phyloP scores from a whole-genome alignment of 1,140 invertebrate species.

The Limonius californicus region DNA sequence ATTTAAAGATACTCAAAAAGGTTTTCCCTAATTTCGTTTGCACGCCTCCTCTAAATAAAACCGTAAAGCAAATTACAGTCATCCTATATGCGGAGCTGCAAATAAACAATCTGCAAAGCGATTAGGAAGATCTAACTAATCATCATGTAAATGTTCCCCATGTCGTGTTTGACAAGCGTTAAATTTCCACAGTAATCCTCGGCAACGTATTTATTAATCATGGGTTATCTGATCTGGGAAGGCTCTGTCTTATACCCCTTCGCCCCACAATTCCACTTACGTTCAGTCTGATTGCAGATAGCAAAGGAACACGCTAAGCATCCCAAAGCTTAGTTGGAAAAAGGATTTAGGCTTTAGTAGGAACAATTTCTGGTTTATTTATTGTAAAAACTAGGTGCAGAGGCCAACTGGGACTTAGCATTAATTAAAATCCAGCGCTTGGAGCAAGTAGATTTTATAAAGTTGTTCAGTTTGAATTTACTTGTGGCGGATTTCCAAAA shows the following conservation, averaged over 20 bases:
- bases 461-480: too few relatives aligned
- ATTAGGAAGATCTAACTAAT: not conserved
- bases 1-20: too few relatives aligned
- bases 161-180: slow-evolving; percentile 30
- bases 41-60: too few relatives aligned
- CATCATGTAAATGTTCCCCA: slow-evolving; percentile 14
- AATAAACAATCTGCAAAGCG: not conserved
- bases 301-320: not conserved
- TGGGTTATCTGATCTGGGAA: slow-evolving; percentile 25
- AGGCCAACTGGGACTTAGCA: too few relatives aligned
- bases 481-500: too few relatives aligned
- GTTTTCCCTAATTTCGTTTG: too few relatives aligned
- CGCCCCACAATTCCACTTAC: not conserved
- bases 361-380: too few relatives aligned
- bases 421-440: too few relatives aligned
- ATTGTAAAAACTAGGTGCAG: too few relatives aligned
- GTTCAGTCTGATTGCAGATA: slow-evolving; percentile 1
- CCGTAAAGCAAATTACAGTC: not conserved
- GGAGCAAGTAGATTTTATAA: too few relatives aligned
- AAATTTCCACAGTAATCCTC: slow-evolving; percentile 31
- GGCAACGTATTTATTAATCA: slow-evolving; percentile 32
- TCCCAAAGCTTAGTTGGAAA: not conserved
- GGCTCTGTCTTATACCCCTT: slow-evolving; percentile 15
- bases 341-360: too few relatives aligned
- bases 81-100: not conserved